Conservation (phyloP, 1,140 invertebrate genomes). For the Drosophila mauritiana region DNA sequence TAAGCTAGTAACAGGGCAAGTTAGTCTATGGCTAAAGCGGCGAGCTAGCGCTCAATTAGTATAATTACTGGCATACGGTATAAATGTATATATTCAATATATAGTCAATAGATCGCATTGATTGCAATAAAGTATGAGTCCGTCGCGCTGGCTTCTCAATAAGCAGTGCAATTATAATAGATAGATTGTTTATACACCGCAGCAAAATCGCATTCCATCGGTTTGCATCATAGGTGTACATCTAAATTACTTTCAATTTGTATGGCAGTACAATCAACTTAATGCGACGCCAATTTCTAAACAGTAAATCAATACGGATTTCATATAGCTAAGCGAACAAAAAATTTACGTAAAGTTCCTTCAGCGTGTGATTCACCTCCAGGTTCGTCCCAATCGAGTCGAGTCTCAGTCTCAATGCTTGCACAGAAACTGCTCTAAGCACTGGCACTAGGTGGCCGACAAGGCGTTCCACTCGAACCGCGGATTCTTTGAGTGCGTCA, state of each 20-base stretch:
- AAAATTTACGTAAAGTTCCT: slow-evolving; percentile 49
- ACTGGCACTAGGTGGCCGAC: slow-evolving; percentile 83
- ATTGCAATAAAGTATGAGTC: slow-evolving; percentile 49
- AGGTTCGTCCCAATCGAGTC: neutral
- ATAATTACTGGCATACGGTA: slow-evolving; percentile 43
- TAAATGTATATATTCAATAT: slow-evolving; percentile 48
- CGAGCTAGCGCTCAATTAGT: slow-evolving; percentile 38
- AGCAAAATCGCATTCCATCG: slow-evolving; percentile 14
- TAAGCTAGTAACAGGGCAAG: slow-evolving; percentile 63
- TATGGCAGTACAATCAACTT: slow-evolving; percentile 40
- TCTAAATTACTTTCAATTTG: slow-evolving; percentile 19
- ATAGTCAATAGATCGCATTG: slow-evolving; percentile 32
- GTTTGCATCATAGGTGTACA: neutral
- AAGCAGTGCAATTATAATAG: slow-evolving; percentile 15
- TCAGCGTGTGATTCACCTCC: slow-evolving; percentile 18
- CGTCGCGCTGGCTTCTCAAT: slow-evolving; percentile 13
- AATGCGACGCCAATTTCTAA: neutral
- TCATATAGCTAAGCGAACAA: slow-evolving; percentile 14
- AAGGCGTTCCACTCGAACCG: slow-evolving; percentile 91
- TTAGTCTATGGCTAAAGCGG: slow-evolving; percentile 56
- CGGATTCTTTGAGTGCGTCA: slow-evolving; percentile 92
- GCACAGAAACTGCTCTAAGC: slow-evolving; percentile 80
- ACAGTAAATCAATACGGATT: slow-evolving; percentile 16
- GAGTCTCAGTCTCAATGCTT: slow-evolving; percentile 61
- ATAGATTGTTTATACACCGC: slow-evolving; percentile 1